These are phyloP conservation scores for Pardalotus punctatus DNA, from an alignment of 2,113 vertebrate genomes.

Conservation along the genomic window DNA sequence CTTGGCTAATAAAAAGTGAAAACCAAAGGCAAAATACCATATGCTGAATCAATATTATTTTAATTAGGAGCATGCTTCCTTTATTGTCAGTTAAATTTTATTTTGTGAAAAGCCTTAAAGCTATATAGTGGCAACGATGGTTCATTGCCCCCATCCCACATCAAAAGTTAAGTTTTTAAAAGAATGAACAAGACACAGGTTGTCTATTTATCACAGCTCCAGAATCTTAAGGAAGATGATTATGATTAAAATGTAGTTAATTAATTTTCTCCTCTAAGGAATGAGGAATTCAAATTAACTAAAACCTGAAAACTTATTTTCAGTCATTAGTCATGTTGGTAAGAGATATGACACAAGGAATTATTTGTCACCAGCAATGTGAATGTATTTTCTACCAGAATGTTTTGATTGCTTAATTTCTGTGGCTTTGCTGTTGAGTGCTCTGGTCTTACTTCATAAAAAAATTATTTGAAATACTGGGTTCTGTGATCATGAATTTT, in stretches of 20 bases:
- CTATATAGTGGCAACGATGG: background rate
- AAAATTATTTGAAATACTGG: background rate
- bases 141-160: slow-evolving; percentile 4
- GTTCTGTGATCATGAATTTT: background rate
- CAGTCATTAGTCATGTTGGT: background rate
- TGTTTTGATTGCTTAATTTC: background rate
- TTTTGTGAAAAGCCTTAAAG: slow-evolving; percentile 44
- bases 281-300: slow-evolving; percentile 27
- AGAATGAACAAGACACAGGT: background rate
- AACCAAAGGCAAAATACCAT: slow-evolving; percentile 60
- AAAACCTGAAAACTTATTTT: slow-evolving; percentile 1
- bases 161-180: slow-evolving; percentile 38
- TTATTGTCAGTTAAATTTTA: slow-evolving; percentile 49
- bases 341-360: background rate
- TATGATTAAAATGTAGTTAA: slow-evolving; percentile 22
- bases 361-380: background rate
- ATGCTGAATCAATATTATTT: slow-evolving; percentile 62
- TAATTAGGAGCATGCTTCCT: slow-evolving; percentile 49
- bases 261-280: slow-evolving; percentile 19
- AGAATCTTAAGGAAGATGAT: background rate
- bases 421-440: background rate
- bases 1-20: slow-evolving; percentile 56
- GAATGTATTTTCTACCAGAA: background rate
- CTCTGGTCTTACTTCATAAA: background rate
- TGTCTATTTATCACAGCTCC: background rate